Evolutionary conservation across 2,888 invertebrate genomes (phyloP).

Genomic region (Vannuccia rotundouncinata): DNA sequence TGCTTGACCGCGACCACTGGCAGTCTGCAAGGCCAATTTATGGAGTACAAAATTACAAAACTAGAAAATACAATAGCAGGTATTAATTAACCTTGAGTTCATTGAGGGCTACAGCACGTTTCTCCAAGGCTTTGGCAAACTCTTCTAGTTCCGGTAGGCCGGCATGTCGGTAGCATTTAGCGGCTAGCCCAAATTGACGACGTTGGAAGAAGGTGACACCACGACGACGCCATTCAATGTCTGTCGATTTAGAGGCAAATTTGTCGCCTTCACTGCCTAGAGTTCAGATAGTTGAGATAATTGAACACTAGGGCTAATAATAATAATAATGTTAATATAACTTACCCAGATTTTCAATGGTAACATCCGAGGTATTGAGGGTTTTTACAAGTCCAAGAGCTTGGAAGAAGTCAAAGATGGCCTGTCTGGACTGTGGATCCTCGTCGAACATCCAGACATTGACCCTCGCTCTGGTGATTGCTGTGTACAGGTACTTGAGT

Average conservation of each 20-base stretch:
- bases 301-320: too few species aligned
- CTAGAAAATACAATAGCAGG: too few species aligned
- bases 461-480: slow-evolving; percentile 48
- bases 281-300: too few species aligned
- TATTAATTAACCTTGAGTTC: too few species aligned
- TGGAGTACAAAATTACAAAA: too few species aligned
- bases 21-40: too few species aligned
- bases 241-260: slow-evolving; percentile 47
- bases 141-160: slow-evolving; percentile 43
- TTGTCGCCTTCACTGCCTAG: slow-evolving; percentile 37
- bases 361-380: neutral
- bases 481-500: slow-evolving; percentile 50
- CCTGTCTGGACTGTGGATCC: slow-evolving; percentile 45
- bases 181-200: slow-evolving; percentile 46
- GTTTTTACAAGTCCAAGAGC: slow-evolving; percentile 37
- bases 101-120: too few species aligned
- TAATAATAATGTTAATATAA: neutral
- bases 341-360: neutral
- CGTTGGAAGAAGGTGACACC: slow-evolving; percentile 47
- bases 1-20: neutral
- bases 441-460: slow-evolving; percentile 54
- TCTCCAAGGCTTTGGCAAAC: slow-evolving; percentile 45
- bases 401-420: slow-evolving; percentile 51
- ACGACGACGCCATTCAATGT: slow-evolving; percentile 45
- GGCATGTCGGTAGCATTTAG: slow-evolving; percentile 47